Base-by-base conservation (phyloP, 2,888 invertebrate species). In the Fragum whitleyi region DNA sequence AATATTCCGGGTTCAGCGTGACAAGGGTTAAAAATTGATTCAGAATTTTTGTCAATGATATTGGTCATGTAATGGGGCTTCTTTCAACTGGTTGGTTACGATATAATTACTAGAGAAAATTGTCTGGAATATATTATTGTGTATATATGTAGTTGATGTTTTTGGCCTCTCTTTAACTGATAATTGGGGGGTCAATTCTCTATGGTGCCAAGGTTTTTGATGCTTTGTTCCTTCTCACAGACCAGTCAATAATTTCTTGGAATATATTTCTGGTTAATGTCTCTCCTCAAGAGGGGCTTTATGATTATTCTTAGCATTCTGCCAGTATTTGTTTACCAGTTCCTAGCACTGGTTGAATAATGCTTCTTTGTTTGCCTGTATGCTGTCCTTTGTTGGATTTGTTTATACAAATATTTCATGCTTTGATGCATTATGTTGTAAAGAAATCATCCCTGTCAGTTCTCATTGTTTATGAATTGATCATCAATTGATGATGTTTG, bases 181-280 rank as follows among this genome's bases (percentile, higher is more conserved):
- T 65, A 65, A 65, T 39, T 65, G 65, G 65, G n/a, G 26, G 65
- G 65, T 65, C 65, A 65, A 65, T 65, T 65, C 65, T 65, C 65
- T 7, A 42, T 65, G 65, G 65, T 65, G 65, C 65, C 65, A 65
- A 65, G 61, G 61, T 32, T 29, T 65, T 65, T 65, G 65, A 42
- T 65, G 65, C 65, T 32, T 32, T 21, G 16, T 42, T 28, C 36
- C 21, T 42, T 9, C 29, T 23, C 28, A 42, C 36, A 36, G 36
- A 65, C 65, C 65, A 42, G 62, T 65, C 65, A 65, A 65, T 65
- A 57, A 42, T 65, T 65, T 65, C 65, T 42, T 65, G 42, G 65
- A 65, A 65, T 47, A 47, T n/a, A 47, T 47, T 47, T 14, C 47
- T 47, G 47, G 47, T n/a, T 47, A 47, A 47, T 47, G 47, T 47